Conservation (phyloP, 2,888 invertebrate species). For the Mythimna impura region DNA sequence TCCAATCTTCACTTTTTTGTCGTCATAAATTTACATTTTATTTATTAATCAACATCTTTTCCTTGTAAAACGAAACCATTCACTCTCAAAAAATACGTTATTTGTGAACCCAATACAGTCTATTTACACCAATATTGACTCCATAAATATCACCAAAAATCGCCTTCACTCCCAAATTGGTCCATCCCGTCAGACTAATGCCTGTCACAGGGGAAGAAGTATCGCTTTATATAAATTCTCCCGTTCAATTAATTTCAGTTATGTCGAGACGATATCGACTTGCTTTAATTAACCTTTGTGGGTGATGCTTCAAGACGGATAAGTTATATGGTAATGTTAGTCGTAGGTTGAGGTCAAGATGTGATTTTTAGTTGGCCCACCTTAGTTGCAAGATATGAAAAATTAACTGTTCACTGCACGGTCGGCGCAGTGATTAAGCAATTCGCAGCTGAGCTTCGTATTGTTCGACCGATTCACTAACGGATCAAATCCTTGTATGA, state of each 20-base stretch:
- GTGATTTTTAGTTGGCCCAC: background rate
- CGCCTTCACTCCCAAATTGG: slow-evolving; percentile 62
- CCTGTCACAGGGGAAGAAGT: slow-evolving; percentile 84
- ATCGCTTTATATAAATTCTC: slow-evolving; percentile 86
- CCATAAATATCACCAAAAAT: slow-evolving; percentile 42
- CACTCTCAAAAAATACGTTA: background rate
- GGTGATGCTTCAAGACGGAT: slow-evolving; percentile 56
- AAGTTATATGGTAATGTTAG: slow-evolving; percentile 29
- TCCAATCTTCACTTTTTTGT: background rate
- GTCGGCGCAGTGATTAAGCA: too few relatives aligned
- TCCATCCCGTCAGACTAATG: slow-evolving; percentile 70
- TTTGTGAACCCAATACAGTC: slow-evolving; percentile 28
- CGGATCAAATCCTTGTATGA: too few relatives aligned
- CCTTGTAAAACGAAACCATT: background rate
- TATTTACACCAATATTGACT: slow-evolving; percentile 34
- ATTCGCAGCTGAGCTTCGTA: too few relatives aligned
- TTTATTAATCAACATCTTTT: background rate
- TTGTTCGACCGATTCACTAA: too few relatives aligned
- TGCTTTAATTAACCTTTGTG: slow-evolving; percentile 81
- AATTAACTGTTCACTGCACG: too few relatives aligned
- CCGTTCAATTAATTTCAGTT: slow-evolving; percentile 85
- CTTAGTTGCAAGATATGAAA: too few relatives aligned
- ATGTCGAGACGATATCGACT: slow-evolving; percentile 80
- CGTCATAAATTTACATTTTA: background rate
- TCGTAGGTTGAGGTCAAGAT: slow-evolving; percentile 10